Evolutionary conservation across 1,140 invertebrate genomes (phyloP).

Genomic region (Onthophagus taurus): DNA sequence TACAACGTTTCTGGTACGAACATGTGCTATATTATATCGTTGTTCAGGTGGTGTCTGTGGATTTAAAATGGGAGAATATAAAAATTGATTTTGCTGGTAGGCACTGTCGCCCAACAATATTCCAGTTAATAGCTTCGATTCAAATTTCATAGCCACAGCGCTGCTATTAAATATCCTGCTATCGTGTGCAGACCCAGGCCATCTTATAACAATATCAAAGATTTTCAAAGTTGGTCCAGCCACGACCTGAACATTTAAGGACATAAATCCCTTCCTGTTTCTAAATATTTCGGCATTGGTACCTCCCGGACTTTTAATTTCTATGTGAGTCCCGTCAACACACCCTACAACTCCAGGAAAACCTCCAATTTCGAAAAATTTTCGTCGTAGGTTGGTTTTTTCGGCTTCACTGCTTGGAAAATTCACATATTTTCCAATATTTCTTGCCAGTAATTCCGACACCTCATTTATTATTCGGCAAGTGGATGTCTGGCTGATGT

Average conservation of each 20-base stretch:
- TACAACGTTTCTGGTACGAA: constrained; percentile 3
- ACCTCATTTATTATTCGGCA: too few relatives aligned
- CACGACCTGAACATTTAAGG: constrained; percentile 9
- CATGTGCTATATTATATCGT: constrained; percentile 9
- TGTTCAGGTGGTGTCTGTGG: constrained; percentile 4
- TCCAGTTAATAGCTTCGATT: background rate
- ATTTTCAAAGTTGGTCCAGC: constrained; percentile 2
- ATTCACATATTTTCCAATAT: constrained; percentile 2
- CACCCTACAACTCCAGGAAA: constrained; percentile 10
- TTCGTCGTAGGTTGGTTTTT: background rate
- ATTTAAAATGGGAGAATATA: constrained; percentile 5
- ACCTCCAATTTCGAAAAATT: constrained; percentile 1
- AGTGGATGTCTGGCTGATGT: too few relatives aligned
- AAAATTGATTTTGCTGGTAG: constrained; percentile 6
- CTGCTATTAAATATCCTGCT: constrained; percentile 10
- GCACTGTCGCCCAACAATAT: constrained; percentile 5
- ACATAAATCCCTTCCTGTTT: constrained; percentile 8
- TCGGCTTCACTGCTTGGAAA: background rate
- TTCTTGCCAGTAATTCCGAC: background rate
- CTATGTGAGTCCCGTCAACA: constrained; percentile 5
- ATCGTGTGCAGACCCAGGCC: constrained; percentile 10
- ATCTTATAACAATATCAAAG: constrained; percentile 7
- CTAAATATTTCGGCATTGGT: constrained; percentile 8
- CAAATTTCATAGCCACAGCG: constrained; percentile 1
- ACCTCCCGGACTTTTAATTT: constrained; percentile 9